These are phyloP conservation scores for Cliona cf. orientalis DNA, from an alignment of 37 sponge, comb jelly and placozoan genomes.

Conservation along the genomic window DNA sequence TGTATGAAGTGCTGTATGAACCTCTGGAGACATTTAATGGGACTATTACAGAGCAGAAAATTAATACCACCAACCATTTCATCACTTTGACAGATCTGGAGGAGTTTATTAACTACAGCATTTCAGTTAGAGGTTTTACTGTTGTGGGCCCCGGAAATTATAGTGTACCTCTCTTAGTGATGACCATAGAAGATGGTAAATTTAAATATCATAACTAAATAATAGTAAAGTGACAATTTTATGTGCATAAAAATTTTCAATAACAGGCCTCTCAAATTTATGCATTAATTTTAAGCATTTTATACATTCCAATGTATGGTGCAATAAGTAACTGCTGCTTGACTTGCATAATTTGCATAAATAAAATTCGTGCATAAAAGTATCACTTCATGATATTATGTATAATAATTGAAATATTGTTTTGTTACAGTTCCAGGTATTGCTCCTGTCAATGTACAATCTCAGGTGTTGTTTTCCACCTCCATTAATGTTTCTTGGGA, in stretches of 20 bases:
- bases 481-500: conserved; percentile 20
- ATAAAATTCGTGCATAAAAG: too few species aligned
- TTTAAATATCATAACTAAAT: background rate
- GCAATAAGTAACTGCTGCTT: too few species aligned
- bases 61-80: background rate
- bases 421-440: conserved; percentile 27
- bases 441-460: conserved; percentile 13
- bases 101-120: conserved; percentile 17
- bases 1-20: conserved; percentile 30
- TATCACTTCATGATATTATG: too few species aligned
- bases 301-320: too few species aligned
- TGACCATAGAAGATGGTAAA: conserved; percentile 33
- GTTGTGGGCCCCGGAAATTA: conserved; percentile 34
- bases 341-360: too few species aligned
- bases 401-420: background rate
- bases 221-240: too few species aligned
- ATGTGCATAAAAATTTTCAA: too few species aligned
- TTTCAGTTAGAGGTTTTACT: conserved; percentile 39
- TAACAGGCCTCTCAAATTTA: too few species aligned
- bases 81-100: conserved; percentile 14
- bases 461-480: background rate
- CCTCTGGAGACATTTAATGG: conserved; percentile 1
- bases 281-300: too few species aligned
- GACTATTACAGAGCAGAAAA: background rate
- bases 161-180: conserved; percentile 1